These are phyloP conservation scores for Onychomys arenicola DNA, from an alignment of 2,797 vertebrate genomes.

Conservation along the genomic window DNA sequence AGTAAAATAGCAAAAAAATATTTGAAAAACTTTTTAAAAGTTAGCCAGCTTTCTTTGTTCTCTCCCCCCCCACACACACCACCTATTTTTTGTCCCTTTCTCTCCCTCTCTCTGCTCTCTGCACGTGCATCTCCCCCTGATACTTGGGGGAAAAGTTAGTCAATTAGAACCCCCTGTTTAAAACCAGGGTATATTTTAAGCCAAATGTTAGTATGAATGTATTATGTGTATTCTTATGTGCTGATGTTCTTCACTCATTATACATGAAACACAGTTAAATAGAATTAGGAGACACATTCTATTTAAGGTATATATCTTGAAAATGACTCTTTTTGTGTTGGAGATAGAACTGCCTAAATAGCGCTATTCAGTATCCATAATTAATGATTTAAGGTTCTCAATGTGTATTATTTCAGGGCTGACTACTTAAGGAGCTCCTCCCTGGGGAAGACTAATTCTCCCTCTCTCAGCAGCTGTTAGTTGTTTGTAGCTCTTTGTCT, in stretches of 20 bases:
- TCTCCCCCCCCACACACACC: too few species aligned
- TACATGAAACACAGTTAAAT: slow-evolving; percentile 70
- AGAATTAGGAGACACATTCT: slow-evolving; percentile 53
- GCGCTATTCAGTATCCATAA: background rate
- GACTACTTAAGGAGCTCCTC: background rate
- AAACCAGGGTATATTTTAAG: slow-evolving; percentile 75
- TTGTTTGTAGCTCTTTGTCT: background rate
- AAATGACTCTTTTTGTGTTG: background rate
- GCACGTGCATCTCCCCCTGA: too few species aligned
- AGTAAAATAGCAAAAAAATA: background rate
- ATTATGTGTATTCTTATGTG: slow-evolving; percentile 41
- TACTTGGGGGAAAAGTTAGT: background rate
- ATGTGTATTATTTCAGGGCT: background rate
- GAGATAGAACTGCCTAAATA: background rate
- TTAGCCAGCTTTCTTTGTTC: background rate
- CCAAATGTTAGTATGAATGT: slow-evolving; percentile 79
- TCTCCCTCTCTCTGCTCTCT: too few species aligned
- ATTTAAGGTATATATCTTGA: slow-evolving; percentile 44
- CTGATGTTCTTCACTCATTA: slow-evolving; percentile 67
- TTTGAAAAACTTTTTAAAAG: background rate
- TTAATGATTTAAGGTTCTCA: background rate
- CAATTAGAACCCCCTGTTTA: slow-evolving; percentile 46
- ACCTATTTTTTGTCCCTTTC: too few species aligned
- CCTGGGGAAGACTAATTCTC: background rate
- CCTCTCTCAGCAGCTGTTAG: background rate